Evolutionary conservation across 2,888 invertebrate genomes (phyloP).

Genomic region (Capitulum mitella): DNA sequence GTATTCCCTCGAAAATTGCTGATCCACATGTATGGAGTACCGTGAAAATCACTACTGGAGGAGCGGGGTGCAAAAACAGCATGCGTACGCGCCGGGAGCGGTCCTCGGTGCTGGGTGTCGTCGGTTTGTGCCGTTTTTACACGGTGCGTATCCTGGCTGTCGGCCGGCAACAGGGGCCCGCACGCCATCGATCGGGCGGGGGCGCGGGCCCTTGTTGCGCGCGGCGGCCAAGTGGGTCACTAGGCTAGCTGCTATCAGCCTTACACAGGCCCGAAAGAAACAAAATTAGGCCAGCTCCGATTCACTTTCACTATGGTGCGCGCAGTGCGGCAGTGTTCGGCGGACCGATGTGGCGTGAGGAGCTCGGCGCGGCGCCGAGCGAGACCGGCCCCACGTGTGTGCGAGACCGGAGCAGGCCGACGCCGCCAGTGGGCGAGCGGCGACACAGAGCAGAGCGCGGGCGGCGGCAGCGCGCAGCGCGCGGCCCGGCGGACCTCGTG

Average conservation of each 20-base stretch:
- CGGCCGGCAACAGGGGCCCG: neutral
- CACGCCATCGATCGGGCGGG: neutral
- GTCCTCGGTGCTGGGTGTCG: neutral
- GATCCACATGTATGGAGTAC: neutral
- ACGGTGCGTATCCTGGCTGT: neutral
- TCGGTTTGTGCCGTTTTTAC: neutral
- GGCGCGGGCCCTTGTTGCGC: slow-evolving; percentile 19
- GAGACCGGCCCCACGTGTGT: neutral
- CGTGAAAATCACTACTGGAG: neutral
- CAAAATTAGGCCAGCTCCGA: slow-evolving; percentile 24
- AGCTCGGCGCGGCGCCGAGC: neutral
- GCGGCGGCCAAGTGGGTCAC: slow-evolving; percentile 24
- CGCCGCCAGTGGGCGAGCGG: neutral
- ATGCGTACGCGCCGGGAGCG: neutral
- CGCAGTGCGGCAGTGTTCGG: neutral
- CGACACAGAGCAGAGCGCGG: neutral
- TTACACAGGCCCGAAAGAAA: slow-evolving; percentile 23
- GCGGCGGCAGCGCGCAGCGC: neutral
- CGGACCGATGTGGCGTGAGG: neutral
- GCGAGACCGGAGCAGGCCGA: too few relatives aligned
- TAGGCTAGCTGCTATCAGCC: slow-evolving; percentile 25
- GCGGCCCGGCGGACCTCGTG: neutral
- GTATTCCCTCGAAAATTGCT: neutral
- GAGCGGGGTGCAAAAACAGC: neutral
- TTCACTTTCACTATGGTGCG: slow-evolving; percentile 22